Percentiles rank a stretch among this genome's conserved stretches.
Conservation (phyloP, 1,140 invertebrate species). For the Pseudomyrmex gracilis region DNA sequence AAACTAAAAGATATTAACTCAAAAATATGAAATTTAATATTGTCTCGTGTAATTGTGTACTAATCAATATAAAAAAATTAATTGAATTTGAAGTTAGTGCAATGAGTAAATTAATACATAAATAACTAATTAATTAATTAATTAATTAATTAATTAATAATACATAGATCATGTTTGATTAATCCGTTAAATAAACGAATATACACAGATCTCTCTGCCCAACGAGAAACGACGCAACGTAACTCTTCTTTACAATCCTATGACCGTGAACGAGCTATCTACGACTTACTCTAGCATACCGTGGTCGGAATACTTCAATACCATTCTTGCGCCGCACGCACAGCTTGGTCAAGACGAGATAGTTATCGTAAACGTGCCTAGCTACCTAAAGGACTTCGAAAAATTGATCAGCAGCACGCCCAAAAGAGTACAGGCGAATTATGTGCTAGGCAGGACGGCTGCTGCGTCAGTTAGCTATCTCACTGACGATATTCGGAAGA, state of each 20-base stretch:
- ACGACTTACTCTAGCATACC: slow-evolving; percentile 91
- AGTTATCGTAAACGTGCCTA: slow-evolving; percentile 93
- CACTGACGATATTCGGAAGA: slow-evolving; percentile 89
- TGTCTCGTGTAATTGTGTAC: too few species aligned
- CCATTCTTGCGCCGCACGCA: slow-evolving; percentile 88
- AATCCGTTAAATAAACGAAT: slow-evolving; percentile 18
- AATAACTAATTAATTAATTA: not conserved
- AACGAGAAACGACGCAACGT: slow-evolving; percentile 96
- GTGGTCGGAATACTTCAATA: slow-evolving; percentile 94
- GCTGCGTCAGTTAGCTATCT: slow-evolving; percentile 91
- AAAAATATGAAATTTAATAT: too few species aligned
- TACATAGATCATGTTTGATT: slow-evolving; percentile 64
- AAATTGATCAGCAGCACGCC: slow-evolving; percentile 86
- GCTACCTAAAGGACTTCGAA: slow-evolving; percentile 90
- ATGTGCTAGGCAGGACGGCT: slow-evolving; percentile 89
- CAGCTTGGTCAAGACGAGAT: slow-evolving; percentile 89
- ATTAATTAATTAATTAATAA: not conserved
- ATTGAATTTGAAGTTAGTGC: not conserved
- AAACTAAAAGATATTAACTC: too few species aligned
- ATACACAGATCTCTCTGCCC: slow-evolving; percentile 92
- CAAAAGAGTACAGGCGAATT: slow-evolving; percentile 90
- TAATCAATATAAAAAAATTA: too few species aligned
- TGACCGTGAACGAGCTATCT: slow-evolving; percentile 92
- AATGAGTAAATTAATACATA: not conserved
- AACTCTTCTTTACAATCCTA: slow-evolving; percentile 95